Base-by-base conservation (phyloP, 2,888 invertebrate species). In the Gymnocheta viridis region DNA sequence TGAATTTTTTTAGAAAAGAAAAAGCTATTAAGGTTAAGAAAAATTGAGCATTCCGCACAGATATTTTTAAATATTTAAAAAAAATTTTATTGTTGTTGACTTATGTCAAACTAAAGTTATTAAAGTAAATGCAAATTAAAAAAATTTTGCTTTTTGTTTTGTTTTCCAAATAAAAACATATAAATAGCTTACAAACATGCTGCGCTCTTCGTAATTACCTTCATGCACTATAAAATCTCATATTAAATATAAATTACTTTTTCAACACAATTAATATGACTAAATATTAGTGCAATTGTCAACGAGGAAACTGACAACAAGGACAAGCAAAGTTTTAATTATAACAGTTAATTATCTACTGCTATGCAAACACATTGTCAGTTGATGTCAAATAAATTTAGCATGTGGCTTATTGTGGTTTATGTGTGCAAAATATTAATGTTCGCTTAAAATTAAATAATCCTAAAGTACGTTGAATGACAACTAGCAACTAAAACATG, bases 161-260 rank as follows among this genome's bases (percentile, higher is more conserved):
- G n/a, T 41, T 41, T 3, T 4, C 0, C 10, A 49, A 49, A 32
- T 32, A 32, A 32, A 32, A 32, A 32, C 7, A 32, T 5, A 32
- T 32, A 32, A 32, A 32, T 32, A 5, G 32, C 32, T 32, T 32
- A 4, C 7, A 32, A 32, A 4, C 32, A 41, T 41, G 2, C 41
- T 1, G 1, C 12, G 14, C 41, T 12, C 6, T 17, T 2, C 19
- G 17, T 19, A 29, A 35, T 49, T 51, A 22, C n/a, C 9, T 22
- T 49, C 10, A 19, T 22, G 19, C 6, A 0, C n/a, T 22, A 14
- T 10, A 51, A 35, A 22, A n/a, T 27, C 41, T 41, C 56, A 44
- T 19, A 24, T 44, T 14, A 56, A 56, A 56, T 41, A 56, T 6
- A 60, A 60, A 72, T 72, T 47, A 47, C 32, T 12, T 47, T 72